Conservation (phyloP, 2,888 invertebrate species). For the Choreutis nemorana region DNA sequence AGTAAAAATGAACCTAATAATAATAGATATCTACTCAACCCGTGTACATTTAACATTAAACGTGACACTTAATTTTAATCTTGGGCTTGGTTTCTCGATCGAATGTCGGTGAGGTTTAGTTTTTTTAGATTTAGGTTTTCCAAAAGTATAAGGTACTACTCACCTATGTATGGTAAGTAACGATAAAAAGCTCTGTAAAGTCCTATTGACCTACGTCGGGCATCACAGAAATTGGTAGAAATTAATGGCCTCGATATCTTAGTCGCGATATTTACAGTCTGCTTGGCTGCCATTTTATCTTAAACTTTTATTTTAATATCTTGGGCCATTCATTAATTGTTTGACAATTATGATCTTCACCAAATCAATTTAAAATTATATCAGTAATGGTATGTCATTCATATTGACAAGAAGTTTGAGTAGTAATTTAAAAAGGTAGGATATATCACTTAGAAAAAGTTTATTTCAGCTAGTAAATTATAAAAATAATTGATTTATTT, state of each 20-base stretch:
- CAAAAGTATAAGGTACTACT: conserved; percentile 35
- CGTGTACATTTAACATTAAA: no score
- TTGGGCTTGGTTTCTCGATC: no score
- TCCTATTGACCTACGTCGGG: conserved; percentile 80
- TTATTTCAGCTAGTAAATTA: no score
- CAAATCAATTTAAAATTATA: conserved; percentile 18
- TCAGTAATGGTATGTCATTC: conserved; percentile 7
- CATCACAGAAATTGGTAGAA: conserved; percentile 78
- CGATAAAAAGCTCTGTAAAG: conserved; percentile 92
- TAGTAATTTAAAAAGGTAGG: conserved; percentile 4
- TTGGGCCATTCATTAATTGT: conserved; percentile 4
- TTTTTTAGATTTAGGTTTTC: no score
- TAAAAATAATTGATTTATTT: no score
- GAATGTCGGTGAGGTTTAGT: no score
- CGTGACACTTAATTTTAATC: no score
- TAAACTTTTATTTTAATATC: conserved; percentile 2
- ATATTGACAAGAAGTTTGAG: conserved; percentile 20
- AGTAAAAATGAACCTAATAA: no score
- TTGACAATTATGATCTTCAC: conserved; percentile 18
- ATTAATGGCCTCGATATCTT: conserved; percentile 84
- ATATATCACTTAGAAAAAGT: no score
- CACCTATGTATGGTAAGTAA: conserved; percentile 86
- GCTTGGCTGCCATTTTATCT: conserved; percentile 17
- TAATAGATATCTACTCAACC: no score
- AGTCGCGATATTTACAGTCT: conserved; percentile 18